These are phyloP conservation scores for Coregonus suidteri DNA, from an alignment of 2,797 vertebrate genomes.

Conservation along the genomic window DNA sequence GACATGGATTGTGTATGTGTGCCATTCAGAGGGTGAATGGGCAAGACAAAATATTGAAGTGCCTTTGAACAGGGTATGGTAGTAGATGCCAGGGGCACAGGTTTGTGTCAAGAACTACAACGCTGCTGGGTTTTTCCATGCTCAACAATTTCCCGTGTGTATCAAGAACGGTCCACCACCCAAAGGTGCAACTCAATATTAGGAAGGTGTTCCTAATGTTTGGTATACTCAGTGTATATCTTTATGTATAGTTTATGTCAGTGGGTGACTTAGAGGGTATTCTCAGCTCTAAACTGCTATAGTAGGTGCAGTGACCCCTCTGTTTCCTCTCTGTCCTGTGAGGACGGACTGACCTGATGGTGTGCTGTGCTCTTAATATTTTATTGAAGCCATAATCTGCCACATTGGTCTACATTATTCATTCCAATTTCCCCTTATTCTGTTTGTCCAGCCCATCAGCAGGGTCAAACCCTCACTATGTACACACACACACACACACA, in stretches of 20 bases:
- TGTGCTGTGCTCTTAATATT: conserved; percentile 60
- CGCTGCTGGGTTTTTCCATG: too few relatives aligned
- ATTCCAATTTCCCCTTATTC: conserved; percentile 68
- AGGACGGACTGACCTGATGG: conserved; percentile 16
- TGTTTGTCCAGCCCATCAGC: conserved; percentile 57
- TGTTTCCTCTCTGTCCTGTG: conserved; percentile 23
- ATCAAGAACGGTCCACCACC: too few relatives aligned
- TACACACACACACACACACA: conserved; percentile 11
- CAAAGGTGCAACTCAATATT: too few relatives aligned
- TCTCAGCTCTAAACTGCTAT: conserved; percentile 33
- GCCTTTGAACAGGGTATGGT: too few relatives aligned
- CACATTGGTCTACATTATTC: conserved; percentile 76
- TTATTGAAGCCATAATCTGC: conserved; percentile 70
- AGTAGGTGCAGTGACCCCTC: conserved; percentile 28
- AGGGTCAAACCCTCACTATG: conserved; percentile 54
- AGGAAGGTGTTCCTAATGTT: too few relatives aligned
- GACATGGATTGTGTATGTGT: too few relatives aligned
- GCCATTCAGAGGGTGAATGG: too few relatives aligned
- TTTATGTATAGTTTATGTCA: background rate
- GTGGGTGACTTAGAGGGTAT: background rate
- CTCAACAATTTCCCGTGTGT: too few relatives aligned
- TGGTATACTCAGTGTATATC: too few relatives aligned
- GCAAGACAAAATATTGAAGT: too few relatives aligned
- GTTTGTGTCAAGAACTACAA: too few relatives aligned
- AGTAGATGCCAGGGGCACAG: too few relatives aligned